Percentiles rank a stretch among this genome's conserved stretches.
Conservation (phyloP, 2,888 invertebrate genomes). For the Melanargia galathea region DNA sequence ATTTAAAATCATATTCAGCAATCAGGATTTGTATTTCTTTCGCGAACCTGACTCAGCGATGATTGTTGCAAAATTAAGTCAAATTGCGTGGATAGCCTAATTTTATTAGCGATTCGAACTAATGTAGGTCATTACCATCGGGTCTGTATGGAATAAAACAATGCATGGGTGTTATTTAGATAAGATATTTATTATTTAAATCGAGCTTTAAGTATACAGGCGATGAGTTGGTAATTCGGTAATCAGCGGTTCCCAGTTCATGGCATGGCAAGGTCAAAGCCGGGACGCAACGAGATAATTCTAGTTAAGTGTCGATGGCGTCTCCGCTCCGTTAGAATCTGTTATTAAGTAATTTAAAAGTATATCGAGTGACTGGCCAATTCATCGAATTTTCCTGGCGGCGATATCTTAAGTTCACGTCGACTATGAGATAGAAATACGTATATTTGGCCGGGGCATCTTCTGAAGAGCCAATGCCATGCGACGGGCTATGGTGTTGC, state of each 20-base stretch:
- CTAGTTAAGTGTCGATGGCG: conserved; percentile 54
- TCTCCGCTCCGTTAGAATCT: conserved; percentile 36
- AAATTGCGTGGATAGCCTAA: conserved; percentile 72
- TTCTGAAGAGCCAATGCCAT: no score
- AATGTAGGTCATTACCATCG: conserved; percentile 72
- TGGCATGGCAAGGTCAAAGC: conserved; percentile 69
- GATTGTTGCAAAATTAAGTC: conserved; percentile 74
- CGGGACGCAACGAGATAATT: conserved; percentile 63
- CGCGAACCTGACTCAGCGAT: conserved; percentile 65
- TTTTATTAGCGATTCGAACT: conserved; percentile 77
- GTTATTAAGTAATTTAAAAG: conserved; percentile 12
- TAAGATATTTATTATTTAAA: conserved; percentile 82
- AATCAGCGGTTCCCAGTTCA: conserved; percentile 73
- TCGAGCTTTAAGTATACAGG: conserved; percentile 79
- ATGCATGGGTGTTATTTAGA: conserved; percentile 77
- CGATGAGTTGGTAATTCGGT: conserved; percentile 76
- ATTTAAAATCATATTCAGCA: conserved; percentile 31
- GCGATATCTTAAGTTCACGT: not conserved
- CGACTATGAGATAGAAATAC: no score
- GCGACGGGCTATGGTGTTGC: no score
- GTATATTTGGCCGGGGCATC: no score
- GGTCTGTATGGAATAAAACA: conserved; percentile 67
- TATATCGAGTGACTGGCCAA: not conserved
- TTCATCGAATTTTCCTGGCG: not conserved
- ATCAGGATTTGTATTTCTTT: conserved; percentile 59